Evolutionary conservation across 2,113 vertebrate species (phyloP).

Genomic region (Platichthys stellatus): DNA sequence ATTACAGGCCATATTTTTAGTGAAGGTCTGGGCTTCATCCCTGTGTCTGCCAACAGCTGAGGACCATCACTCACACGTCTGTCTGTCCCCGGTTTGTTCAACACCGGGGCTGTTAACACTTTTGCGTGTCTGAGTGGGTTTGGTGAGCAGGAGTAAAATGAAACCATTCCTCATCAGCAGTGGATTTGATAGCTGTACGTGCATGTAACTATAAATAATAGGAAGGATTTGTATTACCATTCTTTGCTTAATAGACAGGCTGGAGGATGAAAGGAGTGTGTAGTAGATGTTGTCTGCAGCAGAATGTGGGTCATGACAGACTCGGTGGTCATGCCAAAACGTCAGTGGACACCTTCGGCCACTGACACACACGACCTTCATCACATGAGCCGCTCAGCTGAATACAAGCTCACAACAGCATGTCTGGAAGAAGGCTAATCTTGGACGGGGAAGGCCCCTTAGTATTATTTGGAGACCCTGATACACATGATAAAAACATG

Average conservation of each 20-base stretch:
- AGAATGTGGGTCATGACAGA: constrained; percentile 11
- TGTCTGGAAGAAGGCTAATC: constrained; percentile 17
- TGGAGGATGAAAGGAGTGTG: not conserved
- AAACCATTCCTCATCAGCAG: not conserved
- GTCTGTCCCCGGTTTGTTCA: constrained; percentile 41
- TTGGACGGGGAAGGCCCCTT: not conserved
- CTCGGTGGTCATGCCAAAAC: not conserved
- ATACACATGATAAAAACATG: too few relatives aligned
- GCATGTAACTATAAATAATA: not conserved
- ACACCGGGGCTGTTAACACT: constrained; percentile 19
- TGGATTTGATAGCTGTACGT: not conserved
- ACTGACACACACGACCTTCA: constrained; percentile 1
- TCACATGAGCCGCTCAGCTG: constrained; percentile 41
- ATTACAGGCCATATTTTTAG: constrained; percentile 78
- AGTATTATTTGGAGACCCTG: not conserved
- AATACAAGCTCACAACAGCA: constrained; percentile 12
- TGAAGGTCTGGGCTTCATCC: constrained; percentile 57
- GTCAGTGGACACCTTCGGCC: constrained; percentile 9
- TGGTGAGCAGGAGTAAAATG: constrained; percentile 3
- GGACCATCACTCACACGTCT: constrained; percentile 65
- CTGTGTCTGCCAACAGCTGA: constrained; percentile 64
- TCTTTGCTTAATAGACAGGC: not conserved
- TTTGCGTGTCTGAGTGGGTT: constrained; percentile 5
- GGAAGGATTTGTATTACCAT: not conserved
- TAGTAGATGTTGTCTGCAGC: constrained; percentile 1